Evolutionary conservation across 2,888 invertebrate species (phyloP), one percentile per base, ranked within the genome.

Genomic region (Cephus spinipes): DNA sequence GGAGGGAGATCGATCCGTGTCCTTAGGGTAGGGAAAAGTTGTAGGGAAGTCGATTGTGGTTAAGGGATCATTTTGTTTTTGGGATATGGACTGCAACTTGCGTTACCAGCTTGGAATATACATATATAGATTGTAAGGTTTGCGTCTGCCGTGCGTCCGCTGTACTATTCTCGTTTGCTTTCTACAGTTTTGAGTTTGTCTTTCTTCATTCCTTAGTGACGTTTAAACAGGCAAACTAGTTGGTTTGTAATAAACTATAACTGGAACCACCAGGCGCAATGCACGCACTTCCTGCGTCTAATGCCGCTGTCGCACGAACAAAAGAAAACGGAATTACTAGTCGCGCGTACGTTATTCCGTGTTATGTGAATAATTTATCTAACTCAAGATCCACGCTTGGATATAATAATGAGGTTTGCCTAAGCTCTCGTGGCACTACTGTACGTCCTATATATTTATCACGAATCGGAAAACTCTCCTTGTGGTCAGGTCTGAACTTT

Each of bases 221-320:
- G 9, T 3, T 55, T 55, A 55, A 23, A 69, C n/a, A 31, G 36
- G 68, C 15, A 71, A 36, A 73, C 55, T 77, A 68, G 77, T 35
- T 77, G 77, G 74, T 74, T 77, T 68, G 73, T 73, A 73, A 76
- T 78, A 76, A 78, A 76, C 73, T 68, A 76, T 73, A 40, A 34
- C 76, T 33, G 73, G 73, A 78, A 78, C 55, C 76, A 75, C 55
- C 55, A 31, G 55, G 73, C 78, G 75, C 78, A 68, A 75, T 68
- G 74, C 78, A 78, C 78, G 78, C 78, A 78, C 78, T 78, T 78
- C 78, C 78, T 69, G 75, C 55, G 55, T 75, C 40, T 78, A 78
- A 78, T 78, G 78, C 76, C 73, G 75, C 69, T 73, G 75, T 36
- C 75, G 36, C 78, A 78, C 78, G 78, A 78, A 78, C 78, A 75